Evolutionary conservation across 2,113 vertebrate species (phyloP).

Genomic region (Stegostoma tigrinum): DNA sequence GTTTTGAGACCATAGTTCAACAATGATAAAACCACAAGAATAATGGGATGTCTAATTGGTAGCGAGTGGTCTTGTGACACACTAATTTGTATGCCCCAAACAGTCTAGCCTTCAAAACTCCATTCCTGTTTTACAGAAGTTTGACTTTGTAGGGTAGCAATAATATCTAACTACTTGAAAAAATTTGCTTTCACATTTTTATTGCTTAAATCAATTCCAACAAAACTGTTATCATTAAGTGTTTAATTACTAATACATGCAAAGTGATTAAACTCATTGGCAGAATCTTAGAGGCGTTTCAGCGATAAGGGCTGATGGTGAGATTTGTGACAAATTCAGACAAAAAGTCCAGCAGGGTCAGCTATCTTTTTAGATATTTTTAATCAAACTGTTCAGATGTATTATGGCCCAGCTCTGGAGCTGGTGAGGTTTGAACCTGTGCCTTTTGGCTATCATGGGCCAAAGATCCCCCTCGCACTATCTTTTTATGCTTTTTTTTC

Average conservation of each 20-base stretch:
- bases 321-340: too few species aligned
- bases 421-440: too few species aligned
- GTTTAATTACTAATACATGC: neutral
- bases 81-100: neutral
- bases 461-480: too few species aligned
- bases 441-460: too few species aligned
- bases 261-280: neutral
- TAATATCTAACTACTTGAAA: neutral
- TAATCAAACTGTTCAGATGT: too few species aligned
- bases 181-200: neutral
- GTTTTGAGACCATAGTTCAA: constrained; percentile 16
- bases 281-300: too few species aligned
- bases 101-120: neutral
- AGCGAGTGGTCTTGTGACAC: constrained; percentile 1
- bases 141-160: neutral
- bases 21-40: constrained; percentile 23
- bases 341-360: too few species aligned
- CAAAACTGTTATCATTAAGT: neutral
- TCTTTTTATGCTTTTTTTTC: too few species aligned
- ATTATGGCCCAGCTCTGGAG: too few species aligned
- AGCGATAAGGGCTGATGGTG: too few species aligned
- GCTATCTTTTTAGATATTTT: too few species aligned
- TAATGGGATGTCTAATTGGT: constrained; percentile 24
- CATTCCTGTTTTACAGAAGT: neutral
- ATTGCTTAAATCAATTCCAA: neutral